Percentiles rank a stretch among this genome's conserved stretches.
Evolutionary conservation across 2,888 invertebrate genomes (phyloP).

Genomic region (Plagodis pulveraria): DNA sequence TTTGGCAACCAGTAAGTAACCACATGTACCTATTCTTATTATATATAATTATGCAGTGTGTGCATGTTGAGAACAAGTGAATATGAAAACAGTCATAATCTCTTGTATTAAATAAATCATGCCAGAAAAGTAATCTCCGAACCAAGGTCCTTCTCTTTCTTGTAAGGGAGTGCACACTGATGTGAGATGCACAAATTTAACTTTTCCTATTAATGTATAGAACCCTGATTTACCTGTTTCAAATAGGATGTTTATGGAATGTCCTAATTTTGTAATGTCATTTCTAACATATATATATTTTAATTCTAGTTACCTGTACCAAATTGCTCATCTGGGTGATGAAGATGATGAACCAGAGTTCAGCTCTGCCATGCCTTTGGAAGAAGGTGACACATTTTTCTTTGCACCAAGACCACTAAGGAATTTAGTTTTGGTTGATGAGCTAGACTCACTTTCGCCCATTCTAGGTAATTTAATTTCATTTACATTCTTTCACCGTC

Average conservation of each 20-base stretch:
- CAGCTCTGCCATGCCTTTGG: slow-evolving; percentile 98
- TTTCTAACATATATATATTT: no score
- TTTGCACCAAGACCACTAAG: slow-evolving; percentile 97
- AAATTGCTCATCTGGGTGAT: slow-evolving; percentile 99
- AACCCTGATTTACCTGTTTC: no score
- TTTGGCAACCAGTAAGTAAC: slow-evolving; percentile 99
- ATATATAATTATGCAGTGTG: no score
- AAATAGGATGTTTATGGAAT: no score
- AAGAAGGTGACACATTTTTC: slow-evolving; percentile 99
- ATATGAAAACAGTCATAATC: slow-evolving; percentile 24
- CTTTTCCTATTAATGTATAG: no score
- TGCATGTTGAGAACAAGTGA: slow-evolving; percentile 39
- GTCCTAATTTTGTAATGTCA: no score
- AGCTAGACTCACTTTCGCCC: slow-evolving; percentile 97
- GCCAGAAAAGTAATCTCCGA: slow-evolving; percentile 81
- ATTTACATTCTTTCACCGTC: no score
- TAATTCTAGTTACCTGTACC: slow-evolving; percentile 94
- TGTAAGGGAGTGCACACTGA: slow-evolving; percentile 86
- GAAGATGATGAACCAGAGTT: slow-evolving; percentile 99
- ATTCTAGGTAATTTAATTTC: slow-evolving; percentile 91
- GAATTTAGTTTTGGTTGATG: slow-evolving; percentile 98
- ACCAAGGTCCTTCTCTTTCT: slow-evolving; percentile 86
- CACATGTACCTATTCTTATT: no score
- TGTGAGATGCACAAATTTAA: slow-evolving; percentile 72
- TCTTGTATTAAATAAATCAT: slow-evolving; percentile 55